phyloP scores from a whole-genome alignment of 2,797 vertebrate genomes.

The Trachurus trachurus region DNA sequence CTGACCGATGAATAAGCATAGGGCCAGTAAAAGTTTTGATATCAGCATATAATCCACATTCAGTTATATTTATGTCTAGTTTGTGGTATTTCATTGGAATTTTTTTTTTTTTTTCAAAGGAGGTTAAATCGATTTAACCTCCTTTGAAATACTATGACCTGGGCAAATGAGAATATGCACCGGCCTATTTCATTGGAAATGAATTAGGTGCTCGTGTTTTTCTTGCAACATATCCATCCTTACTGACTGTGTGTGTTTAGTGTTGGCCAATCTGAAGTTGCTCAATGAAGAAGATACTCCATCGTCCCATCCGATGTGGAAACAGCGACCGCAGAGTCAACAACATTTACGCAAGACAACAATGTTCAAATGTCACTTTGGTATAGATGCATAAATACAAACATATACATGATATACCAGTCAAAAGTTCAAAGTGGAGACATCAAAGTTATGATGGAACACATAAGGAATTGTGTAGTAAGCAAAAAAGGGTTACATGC shows the following conservation, averaged over 20 bases:
- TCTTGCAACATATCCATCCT: neutral
- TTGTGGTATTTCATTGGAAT: too few relatives aligned
- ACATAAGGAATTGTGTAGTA: too few relatives aligned
- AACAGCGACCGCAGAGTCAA: conserved; percentile 1
- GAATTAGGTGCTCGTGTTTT: neutral
- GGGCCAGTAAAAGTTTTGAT: neutral
- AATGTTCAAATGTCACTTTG: neutral
- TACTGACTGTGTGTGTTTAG: neutral
- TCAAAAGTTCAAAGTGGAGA: too few relatives aligned
- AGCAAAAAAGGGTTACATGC: too few relatives aligned
- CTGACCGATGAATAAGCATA: neutral
- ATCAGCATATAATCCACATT: neutral
- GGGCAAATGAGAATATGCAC: too few relatives aligned
- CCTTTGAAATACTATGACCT: too few relatives aligned
- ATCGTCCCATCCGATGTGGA: neutral
- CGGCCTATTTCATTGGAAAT: neutral
- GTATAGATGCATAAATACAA: neutral
- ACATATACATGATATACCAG: neutral
- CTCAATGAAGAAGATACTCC: neutral
- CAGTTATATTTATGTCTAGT: neutral
- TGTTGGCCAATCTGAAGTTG: conserved; percentile 11
- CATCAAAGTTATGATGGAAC: too few relatives aligned
- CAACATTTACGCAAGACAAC: neutral
- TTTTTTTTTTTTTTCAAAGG: too few relatives aligned
- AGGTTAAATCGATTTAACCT: too few relatives aligned